Evolutionary conservation across 2,113 vertebrate genomes (phyloP).

Genomic region (Felis chaus): DNA sequence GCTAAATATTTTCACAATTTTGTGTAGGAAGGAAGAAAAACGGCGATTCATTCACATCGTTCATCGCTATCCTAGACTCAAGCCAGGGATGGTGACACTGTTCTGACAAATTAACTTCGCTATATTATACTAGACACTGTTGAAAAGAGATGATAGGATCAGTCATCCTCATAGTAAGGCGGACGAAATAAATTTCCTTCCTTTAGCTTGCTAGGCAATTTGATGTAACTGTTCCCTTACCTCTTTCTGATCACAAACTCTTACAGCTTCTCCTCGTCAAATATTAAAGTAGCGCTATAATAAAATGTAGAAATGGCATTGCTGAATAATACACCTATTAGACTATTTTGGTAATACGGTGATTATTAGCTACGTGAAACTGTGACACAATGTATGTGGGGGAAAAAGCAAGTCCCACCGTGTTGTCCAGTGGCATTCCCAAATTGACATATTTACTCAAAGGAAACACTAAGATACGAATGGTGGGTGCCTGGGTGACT

Average conservation of each 20-base stretch:
- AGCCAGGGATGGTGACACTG: background rate
- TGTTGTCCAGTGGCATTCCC: background rate
- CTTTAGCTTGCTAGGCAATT: background rate
- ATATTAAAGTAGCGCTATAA: background rate
- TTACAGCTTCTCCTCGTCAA: background rate
- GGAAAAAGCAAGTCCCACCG: background rate
- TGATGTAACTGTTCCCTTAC: background rate
- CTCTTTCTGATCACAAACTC: background rate
- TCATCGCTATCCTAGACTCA: background rate
- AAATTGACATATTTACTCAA: background rate
- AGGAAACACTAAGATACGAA: background rate
- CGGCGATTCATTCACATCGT: fast-evolving
- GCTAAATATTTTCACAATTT: background rate
- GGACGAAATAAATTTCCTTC: background rate
- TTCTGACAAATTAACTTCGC: background rate
- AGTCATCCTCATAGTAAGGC: background rate
- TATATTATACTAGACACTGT: background rate
- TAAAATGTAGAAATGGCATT: background rate
- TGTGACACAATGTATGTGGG: background rate
- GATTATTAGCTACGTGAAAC: background rate
- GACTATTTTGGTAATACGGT: background rate
- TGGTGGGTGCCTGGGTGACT: no score
- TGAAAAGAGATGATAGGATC: background rate
- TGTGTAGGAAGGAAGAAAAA: background rate
- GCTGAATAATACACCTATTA: background rate